Percentiles rank a stretch among this genome's conserved stretches.
phyloP scores from a whole-genome alignment of 1,140 invertebrate genomes.

The Oedothorax gibbosus region DNA sequence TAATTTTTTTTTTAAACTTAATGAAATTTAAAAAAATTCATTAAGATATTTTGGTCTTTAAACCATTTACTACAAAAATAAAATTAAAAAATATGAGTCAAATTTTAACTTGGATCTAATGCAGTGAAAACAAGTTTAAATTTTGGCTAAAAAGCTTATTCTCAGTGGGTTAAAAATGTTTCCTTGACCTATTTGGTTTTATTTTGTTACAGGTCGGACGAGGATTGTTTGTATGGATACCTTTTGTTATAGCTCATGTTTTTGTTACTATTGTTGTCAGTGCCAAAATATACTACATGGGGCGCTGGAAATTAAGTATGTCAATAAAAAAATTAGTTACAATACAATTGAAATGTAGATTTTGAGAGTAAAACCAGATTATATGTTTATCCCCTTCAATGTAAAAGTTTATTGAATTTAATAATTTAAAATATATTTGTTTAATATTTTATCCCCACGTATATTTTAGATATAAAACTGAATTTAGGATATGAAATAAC shows the following conservation, averaged over 20 bases:
- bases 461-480: background rate
- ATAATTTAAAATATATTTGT: too few species aligned
- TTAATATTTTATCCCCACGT: background rate
- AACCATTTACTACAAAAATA: too few species aligned
- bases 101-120: background rate
- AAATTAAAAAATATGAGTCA: too few species aligned
- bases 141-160: too few species aligned
- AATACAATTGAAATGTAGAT: too few species aligned
- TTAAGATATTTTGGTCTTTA: too few species aligned
- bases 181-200: conserved; percentile 2
- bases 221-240: conserved; percentile 79
- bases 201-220: conserved; percentile 73
- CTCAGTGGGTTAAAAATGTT: background rate
- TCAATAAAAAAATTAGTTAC: conserved; percentile 12
- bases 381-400: too few species aligned
- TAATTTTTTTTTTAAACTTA: too few species aligned
- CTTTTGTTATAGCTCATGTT: conserved; percentile 82
- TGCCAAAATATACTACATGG: conserved; percentile 88
- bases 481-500: background rate
- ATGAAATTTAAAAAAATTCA: too few species aligned
- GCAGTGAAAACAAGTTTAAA: background rate
- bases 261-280: conserved; percentile 78
- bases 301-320: conserved; percentile 79
- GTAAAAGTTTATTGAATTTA: too few species aligned
- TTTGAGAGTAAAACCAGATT: too few species aligned